Evolutionary conservation across 35 echinoderm and acorn worm species (phyloP).

Genomic region (Ptychodera flava): DNA sequence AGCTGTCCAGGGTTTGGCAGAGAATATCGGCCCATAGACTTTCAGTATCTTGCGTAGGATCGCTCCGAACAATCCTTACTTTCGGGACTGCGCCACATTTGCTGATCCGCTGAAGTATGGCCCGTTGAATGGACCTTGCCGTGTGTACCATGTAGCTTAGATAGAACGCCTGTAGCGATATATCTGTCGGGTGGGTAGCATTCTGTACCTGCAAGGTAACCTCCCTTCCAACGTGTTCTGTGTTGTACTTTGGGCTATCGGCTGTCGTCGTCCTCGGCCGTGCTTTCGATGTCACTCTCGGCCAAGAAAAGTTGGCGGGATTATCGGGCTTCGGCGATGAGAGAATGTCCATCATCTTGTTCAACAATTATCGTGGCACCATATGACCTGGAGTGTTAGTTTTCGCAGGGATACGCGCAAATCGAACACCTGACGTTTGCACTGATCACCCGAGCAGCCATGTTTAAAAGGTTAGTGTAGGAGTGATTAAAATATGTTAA

Average conservation of each 20-base stretch:
- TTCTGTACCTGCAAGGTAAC: background rate
- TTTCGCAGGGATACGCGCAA: too few species aligned
- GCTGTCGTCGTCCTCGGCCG: background rate
- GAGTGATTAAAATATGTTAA: too few species aligned
- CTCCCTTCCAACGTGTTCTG: background rate
- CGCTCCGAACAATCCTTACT: background rate
- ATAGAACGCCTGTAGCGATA: background rate
- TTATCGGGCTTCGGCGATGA: too few species aligned
- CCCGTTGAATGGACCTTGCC: background rate
- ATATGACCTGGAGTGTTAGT: too few species aligned
- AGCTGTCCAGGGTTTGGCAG: background rate
- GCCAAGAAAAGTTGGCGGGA: background rate
- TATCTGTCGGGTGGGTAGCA: background rate
- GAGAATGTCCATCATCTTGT: too few species aligned
- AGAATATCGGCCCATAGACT: background rate
- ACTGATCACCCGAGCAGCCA: too few species aligned
- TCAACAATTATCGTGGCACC: too few species aligned
- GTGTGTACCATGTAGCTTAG: background rate
- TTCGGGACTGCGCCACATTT: background rate
- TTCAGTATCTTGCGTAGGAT: background rate
- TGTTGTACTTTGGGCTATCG: background rate
- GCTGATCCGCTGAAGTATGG: background rate
- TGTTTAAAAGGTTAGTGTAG: too few species aligned
- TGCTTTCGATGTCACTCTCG: background rate
- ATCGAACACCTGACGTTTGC: too few species aligned